Evolutionary conservation across 2,888 invertebrate genomes (phyloP).

Genomic region (Caenorhabditis zanzibari): DNA sequence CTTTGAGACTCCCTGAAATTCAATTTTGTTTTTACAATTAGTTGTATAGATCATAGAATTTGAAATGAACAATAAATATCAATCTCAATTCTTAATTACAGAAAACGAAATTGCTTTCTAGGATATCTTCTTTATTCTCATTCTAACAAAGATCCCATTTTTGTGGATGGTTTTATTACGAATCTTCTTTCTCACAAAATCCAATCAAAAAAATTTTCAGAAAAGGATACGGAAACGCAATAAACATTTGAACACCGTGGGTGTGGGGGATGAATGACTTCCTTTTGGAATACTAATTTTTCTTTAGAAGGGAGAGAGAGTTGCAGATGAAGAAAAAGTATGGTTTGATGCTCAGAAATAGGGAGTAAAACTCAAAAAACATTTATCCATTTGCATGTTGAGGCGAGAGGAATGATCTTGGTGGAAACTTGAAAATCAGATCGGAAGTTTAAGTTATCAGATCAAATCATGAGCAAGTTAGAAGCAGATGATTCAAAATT

Average conservation of each 20-base stretch:
- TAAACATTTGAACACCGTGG: constrained; percentile 25
- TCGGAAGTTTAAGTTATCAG: background rate
- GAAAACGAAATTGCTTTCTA: background rate
- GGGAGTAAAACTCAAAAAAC: constrained; percentile 21
- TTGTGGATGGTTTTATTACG: background rate
- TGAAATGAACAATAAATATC: constrained; percentile 7
- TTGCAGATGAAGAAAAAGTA: constrained; percentile 11
- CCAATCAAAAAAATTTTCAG: background rate
- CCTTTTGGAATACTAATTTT: constrained; percentile 31
- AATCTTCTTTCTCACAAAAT: background rate
- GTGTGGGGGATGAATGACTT: constrained; percentile 8
- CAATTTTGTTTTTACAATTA: background rate
- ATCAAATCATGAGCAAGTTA: background rate
- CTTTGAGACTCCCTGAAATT: constrained; percentile 43
- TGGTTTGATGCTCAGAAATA: constrained; percentile 33
- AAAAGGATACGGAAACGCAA: constrained; percentile 2
- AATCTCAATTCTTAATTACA: constrained; percentile 28
- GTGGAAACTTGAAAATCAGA: background rate
- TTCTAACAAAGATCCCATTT: constrained; percentile 2
- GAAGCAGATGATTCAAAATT: too few species aligned
- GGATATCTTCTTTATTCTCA: background rate
- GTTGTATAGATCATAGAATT: background rate
- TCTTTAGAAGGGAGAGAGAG: background rate
- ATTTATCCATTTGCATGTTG: background rate
- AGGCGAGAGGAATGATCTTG: background rate